Percentiles rank a stretch among this genome's conserved stretches.
phyloP scores from a whole-genome alignment of 2,113 vertebrate genomes.

The Polypterus bichir region DNA sequence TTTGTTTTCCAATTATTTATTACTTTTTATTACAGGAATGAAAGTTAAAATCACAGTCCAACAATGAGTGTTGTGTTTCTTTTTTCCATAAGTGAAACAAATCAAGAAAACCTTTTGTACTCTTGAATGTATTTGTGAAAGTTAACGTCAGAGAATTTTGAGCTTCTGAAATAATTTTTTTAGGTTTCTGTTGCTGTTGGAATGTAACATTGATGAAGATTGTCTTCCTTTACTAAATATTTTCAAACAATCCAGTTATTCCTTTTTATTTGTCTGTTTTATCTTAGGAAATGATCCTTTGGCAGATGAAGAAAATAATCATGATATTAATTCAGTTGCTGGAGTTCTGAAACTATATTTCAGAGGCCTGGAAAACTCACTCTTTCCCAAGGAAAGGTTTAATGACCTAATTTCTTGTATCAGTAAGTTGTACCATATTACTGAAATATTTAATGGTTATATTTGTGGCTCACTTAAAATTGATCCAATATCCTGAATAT shows the following conservation, averaged over 20 bases:
- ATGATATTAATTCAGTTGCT: conserved; percentile 95
- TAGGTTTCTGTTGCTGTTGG: conserved; percentile 24
- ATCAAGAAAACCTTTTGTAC: conserved; percentile 17
- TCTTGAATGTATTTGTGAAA: conserved; percentile 5
- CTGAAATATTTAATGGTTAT: conserved; percentile 7
- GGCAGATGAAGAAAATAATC: conserved; percentile 87
- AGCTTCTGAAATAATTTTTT: conserved; percentile 31
- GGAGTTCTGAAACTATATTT: conserved; percentile 96
- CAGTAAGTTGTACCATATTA: conserved; percentile 60
- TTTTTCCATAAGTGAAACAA: background rate
- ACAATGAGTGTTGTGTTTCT: no score
- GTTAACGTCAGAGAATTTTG: conserved; percentile 14
- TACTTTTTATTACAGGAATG: conserved; percentile 66
- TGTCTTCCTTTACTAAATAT: no score
- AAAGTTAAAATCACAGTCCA: conserved; percentile 20
- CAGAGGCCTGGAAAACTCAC: conserved; percentile 89
- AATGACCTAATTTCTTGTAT: conserved; percentile 89
- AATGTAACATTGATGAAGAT: conserved; percentile 18
- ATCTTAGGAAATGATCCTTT: conserved; percentile 86
- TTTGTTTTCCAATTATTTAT: conserved; percentile 19
- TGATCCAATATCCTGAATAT: no score
- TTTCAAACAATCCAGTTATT: no score
- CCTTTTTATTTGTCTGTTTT: conserved; percentile 22
- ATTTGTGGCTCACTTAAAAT: background rate
- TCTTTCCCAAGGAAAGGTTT: conserved; percentile 98